Percentiles rank a stretch among this genome's conserved stretches.
These are phyloP conservation scores for Drosophila takahashii DNA, from an alignment of 1,140 invertebrate genomes.

Conservation along the genomic window DNA sequence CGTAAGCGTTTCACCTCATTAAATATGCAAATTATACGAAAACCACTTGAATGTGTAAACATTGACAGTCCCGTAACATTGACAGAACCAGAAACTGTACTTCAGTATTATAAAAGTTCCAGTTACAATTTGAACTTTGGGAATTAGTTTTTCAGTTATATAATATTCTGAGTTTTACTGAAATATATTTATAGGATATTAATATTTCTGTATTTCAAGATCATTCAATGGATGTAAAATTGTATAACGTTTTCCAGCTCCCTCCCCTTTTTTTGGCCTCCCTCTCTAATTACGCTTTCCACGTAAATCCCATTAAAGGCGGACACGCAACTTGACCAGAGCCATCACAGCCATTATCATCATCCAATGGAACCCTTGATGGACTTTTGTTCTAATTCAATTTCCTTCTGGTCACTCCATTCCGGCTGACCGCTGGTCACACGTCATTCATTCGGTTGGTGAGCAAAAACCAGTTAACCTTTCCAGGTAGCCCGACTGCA, in stretches of 20 bases:
- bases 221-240: not conserved
- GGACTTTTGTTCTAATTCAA: slow-evolving; percentile 74
- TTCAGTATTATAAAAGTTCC: not conserved
- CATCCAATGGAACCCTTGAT: slow-evolving; percentile 41
- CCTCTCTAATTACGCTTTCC: slow-evolving; percentile 58
- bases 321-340: slow-evolving; percentile 66
- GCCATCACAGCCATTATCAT: slow-evolving; percentile 41
- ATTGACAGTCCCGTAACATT: slow-evolving; percentile 28
- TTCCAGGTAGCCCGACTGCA: slow-evolving; percentile 38
- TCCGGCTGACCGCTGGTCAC: slow-evolving; percentile 70
- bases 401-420: slow-evolving; percentile 48
- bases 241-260: no score
- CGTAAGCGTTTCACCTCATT: slow-evolving; percentile 58
- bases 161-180: not conserved
- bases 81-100: slow-evolving; percentile 9
- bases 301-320: slow-evolving; percentile 73
- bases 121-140: not conserved
- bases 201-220: not conserved
- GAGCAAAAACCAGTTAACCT: slow-evolving; percentile 61
- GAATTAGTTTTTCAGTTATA: not conserved
- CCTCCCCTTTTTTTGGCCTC: not conserved
- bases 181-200: not conserved
- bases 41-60: slow-evolving; percentile 81
- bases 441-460: slow-evolving; percentile 62
- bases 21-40: slow-evolving; percentile 75